Evolutionary conservation across 2,113 vertebrate genomes (phyloP).

Genomic region (Riparia riparia): DNA sequence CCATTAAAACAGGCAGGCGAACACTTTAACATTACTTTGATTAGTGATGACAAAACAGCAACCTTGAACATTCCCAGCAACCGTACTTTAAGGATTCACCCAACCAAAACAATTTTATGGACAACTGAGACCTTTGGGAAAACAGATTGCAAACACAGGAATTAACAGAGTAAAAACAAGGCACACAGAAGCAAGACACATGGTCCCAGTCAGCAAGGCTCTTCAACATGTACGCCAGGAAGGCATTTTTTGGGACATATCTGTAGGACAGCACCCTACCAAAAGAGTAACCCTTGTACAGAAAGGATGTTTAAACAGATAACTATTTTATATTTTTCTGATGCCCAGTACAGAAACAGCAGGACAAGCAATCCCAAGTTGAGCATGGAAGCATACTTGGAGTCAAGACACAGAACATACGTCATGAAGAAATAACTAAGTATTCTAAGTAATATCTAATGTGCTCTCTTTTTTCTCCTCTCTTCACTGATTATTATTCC

Average conservation of each 20-base stretch:
- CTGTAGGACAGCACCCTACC: not conserved
- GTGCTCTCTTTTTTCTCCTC: not conserved
- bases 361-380: not conserved
- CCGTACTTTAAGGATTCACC: not conserved
- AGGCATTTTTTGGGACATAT: not conserved
- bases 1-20: not conserved
- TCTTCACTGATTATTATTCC: not conserved
- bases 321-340: not conserved
- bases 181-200: not conserved
- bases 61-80: not conserved
- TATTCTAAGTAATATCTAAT: not conserved
- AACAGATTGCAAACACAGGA: not conserved
- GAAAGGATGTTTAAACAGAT: not conserved
- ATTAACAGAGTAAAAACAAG: not conserved
- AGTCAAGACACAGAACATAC: not conserved
- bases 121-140: not conserved
- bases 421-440: not conserved
- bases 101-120: not conserved
- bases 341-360: not conserved
- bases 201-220: not conserved
- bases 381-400: not conserved
- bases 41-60: not conserved
- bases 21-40: not conserved
- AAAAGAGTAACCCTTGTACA: not conserved
- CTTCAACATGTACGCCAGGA: rapidly evolving